Conservation (phyloP, 2,888 invertebrate species). For the Euzophera pinguis region DNA sequence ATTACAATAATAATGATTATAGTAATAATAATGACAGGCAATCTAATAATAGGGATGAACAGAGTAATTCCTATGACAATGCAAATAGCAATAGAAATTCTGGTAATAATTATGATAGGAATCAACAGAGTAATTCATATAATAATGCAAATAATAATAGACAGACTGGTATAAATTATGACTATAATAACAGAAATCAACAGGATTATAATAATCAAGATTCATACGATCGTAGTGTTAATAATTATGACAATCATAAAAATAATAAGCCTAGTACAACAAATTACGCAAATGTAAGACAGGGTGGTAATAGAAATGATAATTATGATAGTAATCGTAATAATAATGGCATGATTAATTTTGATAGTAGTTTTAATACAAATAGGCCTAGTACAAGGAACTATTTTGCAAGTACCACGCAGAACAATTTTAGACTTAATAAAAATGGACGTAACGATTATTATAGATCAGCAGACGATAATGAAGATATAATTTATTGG, state of each 20-base stretch:
- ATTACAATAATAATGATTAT: background rate
- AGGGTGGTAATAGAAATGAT: background rate
- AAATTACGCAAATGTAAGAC: background rate
- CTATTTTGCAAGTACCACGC: background rate
- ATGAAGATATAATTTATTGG: conserved; percentile 8
- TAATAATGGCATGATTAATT: conserved; percentile 2
- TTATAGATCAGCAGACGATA: conserved; percentile 1
- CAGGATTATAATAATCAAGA: background rate
- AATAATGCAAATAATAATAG: background rate
- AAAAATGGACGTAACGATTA: conserved; percentile 1
- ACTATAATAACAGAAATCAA: background rate
- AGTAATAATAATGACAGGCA: background rate
- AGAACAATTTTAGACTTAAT: conserved; percentile 9
- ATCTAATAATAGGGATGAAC: background rate
- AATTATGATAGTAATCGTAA: background rate
- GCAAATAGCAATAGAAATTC: background rate
- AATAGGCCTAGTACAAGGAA: background rate
- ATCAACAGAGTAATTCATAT: background rate
- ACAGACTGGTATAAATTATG: background rate
- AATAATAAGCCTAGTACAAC: background rate
- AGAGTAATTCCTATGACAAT: too few species aligned
- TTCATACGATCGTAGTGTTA: conserved; percentile 5
- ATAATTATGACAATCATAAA: conserved; percentile 3
- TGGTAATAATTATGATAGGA: conserved; percentile 6
- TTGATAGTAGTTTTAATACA: background rate